Base-by-base conservation (phyloP, 2,888 invertebrate species). In the Brachyptera putata region DNA sequence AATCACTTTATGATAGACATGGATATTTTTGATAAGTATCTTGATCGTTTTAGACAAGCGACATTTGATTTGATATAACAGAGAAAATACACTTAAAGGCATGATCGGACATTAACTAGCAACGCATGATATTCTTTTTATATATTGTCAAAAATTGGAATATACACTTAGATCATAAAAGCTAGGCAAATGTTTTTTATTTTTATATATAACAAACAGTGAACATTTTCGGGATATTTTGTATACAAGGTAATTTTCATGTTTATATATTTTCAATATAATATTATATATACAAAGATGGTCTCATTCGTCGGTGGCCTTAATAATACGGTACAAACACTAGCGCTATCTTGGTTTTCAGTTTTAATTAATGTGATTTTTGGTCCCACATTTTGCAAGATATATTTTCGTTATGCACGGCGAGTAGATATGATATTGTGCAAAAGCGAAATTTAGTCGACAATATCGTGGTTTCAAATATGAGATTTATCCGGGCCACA, bases 111-210 rank as follows among this genome's bases (percentile, higher is more conserved):
- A 53, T 36, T 34, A 34, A 53, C 36, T 53, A 53, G 53, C 34
- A 16, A n/a, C n/a, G n/a, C n/a, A n/a, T 18, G 21, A 36, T 34
- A 22, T 34, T 18, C 21, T 58, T 59, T 55, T 62, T 74, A 75
- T 70, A 75, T 75, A 76, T 76, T 76, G 75, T 76, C 75, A 73
- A 75, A 75, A 74, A 74, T 36, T 75, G 73, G 73, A 76, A 75
- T 74, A 71, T 68, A 56, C 56, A 60, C 56, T 49, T 30, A 60
- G 56, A 58, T 21, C 26, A 41, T 48, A 56, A 61, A 63, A 61
- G 61, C 61, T 56, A 56, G 30, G 30, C 30, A 30, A 11, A 30
- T 7, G 5, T 30, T 5, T 30, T n/a, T 30, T 30, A 30, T n/a
- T n/a, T n/a, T n/a, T n/a, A n/a, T n/a, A n/a, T n/a, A n/a, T n/a